Percentiles rank a stretch among this genome's conserved stretches.
These are phyloP conservation scores for Cyprinella venusta DNA, from an alignment of 2,797 vertebrate genomes.

Conservation along the genomic window DNA sequence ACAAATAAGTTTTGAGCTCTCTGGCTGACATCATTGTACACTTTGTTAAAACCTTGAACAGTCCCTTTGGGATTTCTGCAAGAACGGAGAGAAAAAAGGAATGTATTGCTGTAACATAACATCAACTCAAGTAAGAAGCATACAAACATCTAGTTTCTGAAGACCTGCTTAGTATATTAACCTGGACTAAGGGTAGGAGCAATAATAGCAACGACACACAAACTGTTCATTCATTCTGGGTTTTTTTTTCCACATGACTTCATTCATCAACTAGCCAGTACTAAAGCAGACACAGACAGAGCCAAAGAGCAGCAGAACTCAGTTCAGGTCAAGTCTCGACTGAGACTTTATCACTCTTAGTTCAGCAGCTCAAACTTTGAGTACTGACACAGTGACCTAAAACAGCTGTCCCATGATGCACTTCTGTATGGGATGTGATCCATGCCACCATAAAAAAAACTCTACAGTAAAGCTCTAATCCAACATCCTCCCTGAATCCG, in stretches of 20 bases:
- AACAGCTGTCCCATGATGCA: conserved; percentile 22
- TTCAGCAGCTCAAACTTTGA: no score
- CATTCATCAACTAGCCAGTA: conserved; percentile 54
- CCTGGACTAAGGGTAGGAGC: conserved; percentile 51
- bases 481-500: conserved; percentile 24
- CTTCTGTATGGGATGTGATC: neutral
- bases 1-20: conserved; percentile 89
- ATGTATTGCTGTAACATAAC: neutral
- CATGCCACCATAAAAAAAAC: neutral
- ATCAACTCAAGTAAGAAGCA: neutral
- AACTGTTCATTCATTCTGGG: conserved; percentile 63
- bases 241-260: conserved; percentile 54
- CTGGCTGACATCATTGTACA: conserved; percentile 85
- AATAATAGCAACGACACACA: conserved; percentile 48
- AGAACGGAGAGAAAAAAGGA: neutral
- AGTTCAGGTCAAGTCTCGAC: neutral
- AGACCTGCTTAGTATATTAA: conserved; percentile 35
- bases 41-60: conserved; percentile 84
- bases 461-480: conserved; percentile 21
- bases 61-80: conserved; percentile 85
- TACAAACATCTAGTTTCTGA: conserved; percentile 28
- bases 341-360: neutral
- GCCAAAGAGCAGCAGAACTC: conserved; percentile 20
- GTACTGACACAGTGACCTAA: conserved; percentile 41
- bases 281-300: conserved; percentile 48